A percentile compares a stretch with the other conserved stretches of the same genome.
Evolutionary conservation across 2,113 vertebrate genomes (phyloP).

Genomic region (Bombycilla garrulus): DNA sequence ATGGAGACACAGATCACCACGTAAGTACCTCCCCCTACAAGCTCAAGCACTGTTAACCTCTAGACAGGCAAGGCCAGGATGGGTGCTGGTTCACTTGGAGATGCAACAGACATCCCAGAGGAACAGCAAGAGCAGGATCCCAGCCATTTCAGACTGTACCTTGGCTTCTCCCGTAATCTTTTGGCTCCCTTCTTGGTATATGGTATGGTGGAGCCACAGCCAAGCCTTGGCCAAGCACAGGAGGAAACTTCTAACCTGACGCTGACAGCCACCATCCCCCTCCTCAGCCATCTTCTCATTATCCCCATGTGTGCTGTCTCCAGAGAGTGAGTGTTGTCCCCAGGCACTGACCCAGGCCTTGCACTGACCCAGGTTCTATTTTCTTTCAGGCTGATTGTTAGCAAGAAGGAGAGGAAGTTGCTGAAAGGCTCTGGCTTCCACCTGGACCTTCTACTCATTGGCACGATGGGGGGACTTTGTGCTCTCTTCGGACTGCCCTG

Average conservation of each 20-base stretch:
- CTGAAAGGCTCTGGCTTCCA: constrained; percentile 96
- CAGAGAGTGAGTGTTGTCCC: background rate
- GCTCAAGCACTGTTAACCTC: background rate
- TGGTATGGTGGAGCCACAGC: background rate
- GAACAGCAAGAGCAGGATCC: background rate
- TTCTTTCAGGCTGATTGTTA: constrained; percentile 88
- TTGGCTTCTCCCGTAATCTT: background rate
- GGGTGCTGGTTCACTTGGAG: background rate
- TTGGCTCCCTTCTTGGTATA: background rate
- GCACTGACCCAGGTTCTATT: background rate
- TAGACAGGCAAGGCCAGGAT: background rate
- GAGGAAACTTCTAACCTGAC: background rate
- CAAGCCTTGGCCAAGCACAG: background rate
- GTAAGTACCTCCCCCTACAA: constrained; percentile 72
- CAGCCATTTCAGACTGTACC: background rate
- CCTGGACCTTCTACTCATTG: constrained; percentile 93
- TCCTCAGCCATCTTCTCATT: background rate
- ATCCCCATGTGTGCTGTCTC: background rate
- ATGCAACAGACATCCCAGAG: background rate
- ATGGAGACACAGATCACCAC: constrained; percentile 99
- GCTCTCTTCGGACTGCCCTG: constrained; percentile 94
- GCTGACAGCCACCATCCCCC: background rate
- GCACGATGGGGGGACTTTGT: constrained; percentile 88
- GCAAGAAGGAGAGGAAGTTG: constrained; percentile 91
- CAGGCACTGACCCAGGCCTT: background rate